A percentile compares a stretch with the other conserved stretches of the same genome.
phyloP scores from a whole-genome alignment of 2,888 invertebrate genomes.

The Loripinus fragilis region DNA sequence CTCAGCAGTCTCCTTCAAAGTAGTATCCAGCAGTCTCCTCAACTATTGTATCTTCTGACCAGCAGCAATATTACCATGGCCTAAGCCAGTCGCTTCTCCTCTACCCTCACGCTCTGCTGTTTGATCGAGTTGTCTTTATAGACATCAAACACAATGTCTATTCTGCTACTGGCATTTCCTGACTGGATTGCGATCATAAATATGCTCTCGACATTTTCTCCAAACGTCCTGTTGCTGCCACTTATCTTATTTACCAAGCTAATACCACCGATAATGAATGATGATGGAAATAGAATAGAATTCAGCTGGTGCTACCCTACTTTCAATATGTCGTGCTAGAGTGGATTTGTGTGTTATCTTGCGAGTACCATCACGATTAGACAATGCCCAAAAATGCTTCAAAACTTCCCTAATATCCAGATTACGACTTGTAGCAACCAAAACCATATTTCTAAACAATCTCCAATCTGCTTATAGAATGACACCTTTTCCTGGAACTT shows the following conservation, averaged over 20 bases:
- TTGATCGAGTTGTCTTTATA: constrained; percentile 55
- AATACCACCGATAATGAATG: constrained; percentile 22
- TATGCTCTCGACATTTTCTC: constrained; percentile 2
- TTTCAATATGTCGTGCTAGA: too few relatives aligned
- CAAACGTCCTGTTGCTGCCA: constrained; percentile 4
- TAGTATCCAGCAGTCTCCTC: neutral
- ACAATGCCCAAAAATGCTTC: neutral
- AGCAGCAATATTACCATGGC: neutral
- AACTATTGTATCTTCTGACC: constrained; percentile 3
- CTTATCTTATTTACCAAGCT: constrained; percentile 31
- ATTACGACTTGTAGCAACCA: too few relatives aligned
- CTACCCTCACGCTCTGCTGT: constrained; percentile 35
- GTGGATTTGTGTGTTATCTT: too few relatives aligned
- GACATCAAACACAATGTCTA: constrained; percentile 54
- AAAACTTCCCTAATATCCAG: too few relatives aligned
- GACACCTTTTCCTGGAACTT: too few relatives aligned
- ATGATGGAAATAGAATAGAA: constrained; percentile 1
- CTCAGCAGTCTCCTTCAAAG: too few relatives aligned
- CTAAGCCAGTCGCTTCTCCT: neutral
- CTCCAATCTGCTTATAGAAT: too few relatives aligned
- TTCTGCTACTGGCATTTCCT: constrained; percentile 23
- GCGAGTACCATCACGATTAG: neutral
- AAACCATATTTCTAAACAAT: too few relatives aligned
- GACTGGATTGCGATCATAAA: constrained; percentile 27
- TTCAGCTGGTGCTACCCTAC: too few relatives aligned